These are phyloP conservation scores for Entomyzon cyanotis DNA, from an alignment of 2,113 vertebrate genomes.

Conservation along the genomic window DNA sequence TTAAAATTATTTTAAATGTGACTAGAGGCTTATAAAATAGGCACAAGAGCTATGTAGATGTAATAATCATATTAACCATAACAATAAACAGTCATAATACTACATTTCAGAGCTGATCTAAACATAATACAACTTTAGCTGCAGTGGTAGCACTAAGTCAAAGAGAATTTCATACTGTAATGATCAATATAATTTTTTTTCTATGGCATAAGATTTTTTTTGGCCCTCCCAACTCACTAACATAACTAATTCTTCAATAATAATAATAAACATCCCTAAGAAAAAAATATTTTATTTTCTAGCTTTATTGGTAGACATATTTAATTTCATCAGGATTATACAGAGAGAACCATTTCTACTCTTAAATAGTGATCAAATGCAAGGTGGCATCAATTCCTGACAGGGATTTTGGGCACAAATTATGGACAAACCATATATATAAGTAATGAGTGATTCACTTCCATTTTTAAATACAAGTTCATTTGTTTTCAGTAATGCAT, in stretches of 20 bases:
- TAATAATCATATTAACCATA: not conserved
- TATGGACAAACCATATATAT: not conserved
- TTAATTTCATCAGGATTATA: not conserved
- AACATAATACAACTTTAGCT: not conserved
- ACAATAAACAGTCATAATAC: not conserved
- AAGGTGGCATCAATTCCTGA: not conserved
- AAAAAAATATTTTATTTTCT: not conserved
- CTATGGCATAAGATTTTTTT: not conserved
- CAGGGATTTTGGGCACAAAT: not conserved
- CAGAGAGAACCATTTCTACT: not conserved
- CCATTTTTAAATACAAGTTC: not conserved
- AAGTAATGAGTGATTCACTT: not conserved
- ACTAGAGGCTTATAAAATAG: not conserved
- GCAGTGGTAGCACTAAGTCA: not conserved
- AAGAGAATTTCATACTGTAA: not conserved
- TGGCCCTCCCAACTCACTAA: not conserved
- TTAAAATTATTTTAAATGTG: not conserved
- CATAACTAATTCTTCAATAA: not conserved
- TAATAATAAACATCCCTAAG: not conserved
- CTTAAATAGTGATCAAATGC: not conserved
- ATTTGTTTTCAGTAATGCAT: not conserved
- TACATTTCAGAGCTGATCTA: not conserved
- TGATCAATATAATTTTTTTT: not conserved
- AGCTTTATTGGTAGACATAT: not conserved
- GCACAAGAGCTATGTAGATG: not conserved